Evolutionary conservation across 2,797 vertebrate species (phyloP), one percentile per base, ranked within the genome.

Genomic region (Enteromius anoplus): DNA sequence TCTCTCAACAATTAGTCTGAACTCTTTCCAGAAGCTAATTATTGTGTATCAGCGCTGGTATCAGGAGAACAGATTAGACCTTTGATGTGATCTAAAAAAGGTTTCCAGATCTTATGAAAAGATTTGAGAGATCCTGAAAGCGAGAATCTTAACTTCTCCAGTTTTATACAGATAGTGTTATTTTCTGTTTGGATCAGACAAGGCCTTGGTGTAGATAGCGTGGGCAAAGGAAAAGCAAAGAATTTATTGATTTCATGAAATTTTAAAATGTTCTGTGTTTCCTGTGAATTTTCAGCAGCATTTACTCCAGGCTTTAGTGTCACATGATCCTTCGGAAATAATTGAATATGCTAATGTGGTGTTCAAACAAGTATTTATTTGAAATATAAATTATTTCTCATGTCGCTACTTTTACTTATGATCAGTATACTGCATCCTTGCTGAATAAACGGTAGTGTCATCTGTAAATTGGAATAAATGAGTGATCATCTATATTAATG

Each of bases 181-280:
- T 75, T 75, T 75, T n/a, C 73, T 75, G 21, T 75, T 60, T 9
- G 3, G 3, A 58, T 58, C 34, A 40, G 34, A 58, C 17, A 75
- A 75, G 51, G 47, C 19, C 71, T 53, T 34, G 17, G 32, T 73
- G 47, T 58, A 23, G 32, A 75, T 40, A 40, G 58, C 40, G 51
- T 12, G 8, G 26, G 7, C 1, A 26, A 58, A 75, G 21, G 34
- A 60, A 76, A 60, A 42, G 75, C 53, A 62, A 76, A 26, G 10
- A 53, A 73, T 53, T 11, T 40, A 75, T 75, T 60, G 53, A 75
- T 60, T 62, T 62, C 6, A 23, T 51, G 19, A 37, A 26, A 26
- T 26, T 26, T 26, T 26, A 26, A 26, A 26, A 26, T 26, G 26
- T 26, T 26, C 26, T 26, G 26, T 26, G 26, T 26, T 26, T 26